Conservation (phyloP, 2,888 invertebrate species). For the Prionchulus punctatus region DNA sequence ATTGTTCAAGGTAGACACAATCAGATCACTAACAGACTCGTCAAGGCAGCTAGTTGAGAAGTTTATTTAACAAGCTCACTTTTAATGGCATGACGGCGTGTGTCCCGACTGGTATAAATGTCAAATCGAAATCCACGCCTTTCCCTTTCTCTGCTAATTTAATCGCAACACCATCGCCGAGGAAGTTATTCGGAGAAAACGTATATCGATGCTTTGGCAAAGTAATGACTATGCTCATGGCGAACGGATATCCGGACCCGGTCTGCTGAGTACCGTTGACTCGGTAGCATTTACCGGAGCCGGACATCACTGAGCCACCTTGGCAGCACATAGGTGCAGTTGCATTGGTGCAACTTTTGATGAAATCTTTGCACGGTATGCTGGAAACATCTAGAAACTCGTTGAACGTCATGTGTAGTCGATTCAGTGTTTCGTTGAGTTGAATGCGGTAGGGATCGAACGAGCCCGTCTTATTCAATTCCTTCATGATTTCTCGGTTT, state of each 20-base stretch:
- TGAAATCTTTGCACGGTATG: constrained; percentile 7
- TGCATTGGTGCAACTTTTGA: neutral
- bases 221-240: constrained; percentile 18
- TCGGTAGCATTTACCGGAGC: constrained; percentile 10
- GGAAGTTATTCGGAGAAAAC: constrained; percentile 21
- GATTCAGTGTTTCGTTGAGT: too few relatives aligned
- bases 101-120: constrained; percentile 21
- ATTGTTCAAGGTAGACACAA: too few relatives aligned
- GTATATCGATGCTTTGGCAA: constrained; percentile 20
- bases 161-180: constrained; percentile 24
- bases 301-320: neutral
- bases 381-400: constrained; percentile 15
- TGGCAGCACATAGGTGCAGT: neutral
- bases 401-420: constrained; percentile 18
- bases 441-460: too few relatives aligned
- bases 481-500: neutral
- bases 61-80: constrained; percentile 20
- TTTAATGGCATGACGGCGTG: constrained; percentile 25
- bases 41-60: too few relatives aligned
- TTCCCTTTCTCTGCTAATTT: constrained; percentile 21
- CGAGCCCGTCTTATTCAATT: neutral
- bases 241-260: constrained; percentile 20
- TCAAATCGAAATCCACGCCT: constrained; percentile 21
- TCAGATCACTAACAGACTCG: too few relatives aligned
- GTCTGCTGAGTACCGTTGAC: constrained; percentile 7